phyloP scores from a whole-genome alignment of 2,888 invertebrate genomes.

The Acleris laterana region DNA sequence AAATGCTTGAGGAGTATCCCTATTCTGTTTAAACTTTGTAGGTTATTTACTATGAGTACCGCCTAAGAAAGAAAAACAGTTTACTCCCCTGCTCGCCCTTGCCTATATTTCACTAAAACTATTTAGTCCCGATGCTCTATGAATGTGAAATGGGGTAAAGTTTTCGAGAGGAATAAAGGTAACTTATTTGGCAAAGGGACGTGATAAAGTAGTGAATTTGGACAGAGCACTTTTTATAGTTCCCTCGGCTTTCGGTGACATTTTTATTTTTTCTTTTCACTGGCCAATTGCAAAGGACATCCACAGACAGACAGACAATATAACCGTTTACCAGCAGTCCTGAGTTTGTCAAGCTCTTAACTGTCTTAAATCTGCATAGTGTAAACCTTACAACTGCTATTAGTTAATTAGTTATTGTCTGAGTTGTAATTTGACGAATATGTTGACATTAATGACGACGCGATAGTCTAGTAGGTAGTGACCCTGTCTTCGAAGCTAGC shows the following conservation, averaged over 20 bases:
- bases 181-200: slow-evolving; percentile 51
- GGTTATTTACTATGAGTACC: neutral
- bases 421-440: no score
- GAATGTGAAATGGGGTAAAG: slow-evolving; percentile 62
- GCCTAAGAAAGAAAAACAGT: neutral
- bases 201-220: slow-evolving; percentile 47
- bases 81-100: slow-evolving; percentile 12
- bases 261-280: neutral
- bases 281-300: no score
- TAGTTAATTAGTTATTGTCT: no score
- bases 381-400: no score
- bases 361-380: no score
- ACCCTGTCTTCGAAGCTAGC: no score
- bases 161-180: slow-evolving; percentile 55
- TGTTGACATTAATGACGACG: no score
- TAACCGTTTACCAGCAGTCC: no score
- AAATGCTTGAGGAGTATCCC: slow-evolving; percentile 1
- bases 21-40: neutral
- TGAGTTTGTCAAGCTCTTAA: no score
- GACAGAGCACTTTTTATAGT: slow-evolving; percentile 29
- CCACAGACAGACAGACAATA: no score
- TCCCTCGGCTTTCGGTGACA: slow-evolving; percentile 18
- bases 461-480: no score
- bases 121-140: slow-evolving; percentile 57
- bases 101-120: slow-evolving; percentile 54